These are phyloP conservation scores for Scaptomyza cyrtandrae DNA, from an alignment of 2,888 invertebrate species.

Conservation along the genomic window DNA sequence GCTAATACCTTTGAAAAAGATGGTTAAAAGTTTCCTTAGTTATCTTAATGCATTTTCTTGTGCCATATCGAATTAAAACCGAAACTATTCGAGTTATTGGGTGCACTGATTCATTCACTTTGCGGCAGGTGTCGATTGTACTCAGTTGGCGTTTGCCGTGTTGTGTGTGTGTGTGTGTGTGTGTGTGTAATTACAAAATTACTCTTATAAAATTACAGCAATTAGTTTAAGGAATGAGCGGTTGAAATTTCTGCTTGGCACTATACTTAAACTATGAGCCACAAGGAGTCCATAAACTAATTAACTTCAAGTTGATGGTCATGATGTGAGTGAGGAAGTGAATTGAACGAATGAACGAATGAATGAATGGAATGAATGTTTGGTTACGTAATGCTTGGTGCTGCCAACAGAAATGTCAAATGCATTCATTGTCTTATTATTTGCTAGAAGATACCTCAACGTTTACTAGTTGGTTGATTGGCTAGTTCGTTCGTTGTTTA, in stretches of 20 bases:
- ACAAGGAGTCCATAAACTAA: constrained; percentile 46
- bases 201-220: constrained; percentile 44
- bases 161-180: not conserved
- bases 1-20: too few relatives aligned
- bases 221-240: constrained; percentile 44
- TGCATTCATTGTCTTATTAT: constrained; percentile 56
- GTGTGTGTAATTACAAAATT: constrained; percentile 40
- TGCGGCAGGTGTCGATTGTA: constrained; percentile 18
- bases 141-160: too few relatives aligned
- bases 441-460: constrained; percentile 34
- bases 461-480: not conserved
- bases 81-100: constrained; percentile 7
- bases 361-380: constrained; percentile 18
- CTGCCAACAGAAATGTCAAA: constrained; percentile 45
- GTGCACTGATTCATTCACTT: constrained; percentile 4
- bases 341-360: too few relatives aligned
- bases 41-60: too few relatives aligned
- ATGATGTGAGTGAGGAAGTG: constrained; percentile 7
- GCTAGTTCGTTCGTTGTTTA: not conserved
- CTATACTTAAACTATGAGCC: constrained; percentile 23
- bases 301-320: constrained; percentile 29
- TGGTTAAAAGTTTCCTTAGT: too few relatives aligned
- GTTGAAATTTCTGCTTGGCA: constrained; percentile 26
- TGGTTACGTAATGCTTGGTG: constrained; percentile 24
- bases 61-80: not conserved